These are phyloP conservation scores for Drosophila mojavensis DNA, from an alignment of 1,140 invertebrate genomes.

Conservation along the genomic window DNA sequence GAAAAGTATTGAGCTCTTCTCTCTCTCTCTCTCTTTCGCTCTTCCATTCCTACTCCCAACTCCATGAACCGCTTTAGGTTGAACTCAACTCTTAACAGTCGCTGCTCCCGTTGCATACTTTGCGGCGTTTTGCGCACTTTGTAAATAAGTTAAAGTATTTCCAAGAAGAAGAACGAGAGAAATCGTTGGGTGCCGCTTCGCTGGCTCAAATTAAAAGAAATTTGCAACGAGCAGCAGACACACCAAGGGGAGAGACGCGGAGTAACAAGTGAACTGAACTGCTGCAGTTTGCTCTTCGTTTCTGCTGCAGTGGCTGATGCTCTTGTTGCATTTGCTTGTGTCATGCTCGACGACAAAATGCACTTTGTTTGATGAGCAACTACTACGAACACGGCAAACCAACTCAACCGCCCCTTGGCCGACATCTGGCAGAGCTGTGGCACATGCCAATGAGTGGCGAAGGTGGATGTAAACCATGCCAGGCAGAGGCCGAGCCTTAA, in stretches of 20 bases:
- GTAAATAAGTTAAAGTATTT: slow-evolving; percentile 36
- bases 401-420: background rate
- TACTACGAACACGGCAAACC: background rate
- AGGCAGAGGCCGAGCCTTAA: slow-evolving; percentile 13
- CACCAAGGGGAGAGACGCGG: slow-evolving; percentile 4
- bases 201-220: slow-evolving; percentile 54
- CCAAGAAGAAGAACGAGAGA: slow-evolving; percentile 6
- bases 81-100: slow-evolving; percentile 48
- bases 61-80: slow-evolving; percentile 25
- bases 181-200: slow-evolving; percentile 15
- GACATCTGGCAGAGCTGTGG: background rate
- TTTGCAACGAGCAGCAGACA: slow-evolving; percentile 9
- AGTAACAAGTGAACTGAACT: slow-evolving; percentile 39
- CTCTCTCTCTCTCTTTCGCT: slow-evolving; percentile 6
- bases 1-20: slow-evolving; percentile 16
- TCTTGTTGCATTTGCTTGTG: slow-evolving; percentile 25
- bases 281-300: slow-evolving; percentile 17
- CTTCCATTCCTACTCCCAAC: background rate
- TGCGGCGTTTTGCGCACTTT: slow-evolving; percentile 53
- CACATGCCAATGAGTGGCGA: slow-evolving; percentile 22
- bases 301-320: slow-evolving; percentile 2
- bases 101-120: slow-evolving; percentile 40
- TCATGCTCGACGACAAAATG: slow-evolving; percentile 47
- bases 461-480: slow-evolving; percentile 9
- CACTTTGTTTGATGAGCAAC: slow-evolving; percentile 58